A percentile compares a stretch with the other conserved stretches of the same genome.
Conservation (phyloP, 2,113 vertebrate genomes). For the Glaucidium brasilianum region DNA sequence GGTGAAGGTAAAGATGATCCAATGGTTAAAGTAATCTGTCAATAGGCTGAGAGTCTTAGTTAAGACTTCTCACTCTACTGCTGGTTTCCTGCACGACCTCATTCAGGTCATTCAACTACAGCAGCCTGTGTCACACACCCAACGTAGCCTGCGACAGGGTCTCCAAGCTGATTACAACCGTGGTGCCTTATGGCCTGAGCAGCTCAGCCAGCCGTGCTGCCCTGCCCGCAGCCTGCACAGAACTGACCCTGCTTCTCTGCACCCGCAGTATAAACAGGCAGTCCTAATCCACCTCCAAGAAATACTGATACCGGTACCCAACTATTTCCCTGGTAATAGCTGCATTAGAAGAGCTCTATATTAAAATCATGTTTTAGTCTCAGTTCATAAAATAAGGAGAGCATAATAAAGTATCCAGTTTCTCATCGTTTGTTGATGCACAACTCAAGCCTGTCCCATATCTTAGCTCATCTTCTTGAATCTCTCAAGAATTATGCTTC, state of each 20-base stretch:
- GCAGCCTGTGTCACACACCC: background rate
- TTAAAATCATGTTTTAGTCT: background rate
- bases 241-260: background rate
- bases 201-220: background rate
- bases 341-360: background rate
- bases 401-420: background rate
- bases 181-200: background rate
- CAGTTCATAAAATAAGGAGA: background rate
- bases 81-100: rapidly evolving
- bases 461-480: background rate
- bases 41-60: background rate
- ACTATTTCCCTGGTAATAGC: background rate
- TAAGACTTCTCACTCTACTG: background rate
- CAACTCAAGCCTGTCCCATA: background rate
- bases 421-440: background rate
- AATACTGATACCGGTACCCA: background rate
- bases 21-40: rapidly evolving
- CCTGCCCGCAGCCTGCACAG: background rate
- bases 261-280: background rate
- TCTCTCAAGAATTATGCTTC: background rate
- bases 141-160: too few relatives aligned
- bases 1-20: background rate
- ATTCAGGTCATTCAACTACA: background rate
- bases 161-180: background rate
- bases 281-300: background rate